A percentile compares a stretch with the other conserved stretches of the same genome.
phyloP scores from a whole-genome alignment of 2,888 invertebrate genomes.

The Hirtodrosophila trivittata region DNA sequence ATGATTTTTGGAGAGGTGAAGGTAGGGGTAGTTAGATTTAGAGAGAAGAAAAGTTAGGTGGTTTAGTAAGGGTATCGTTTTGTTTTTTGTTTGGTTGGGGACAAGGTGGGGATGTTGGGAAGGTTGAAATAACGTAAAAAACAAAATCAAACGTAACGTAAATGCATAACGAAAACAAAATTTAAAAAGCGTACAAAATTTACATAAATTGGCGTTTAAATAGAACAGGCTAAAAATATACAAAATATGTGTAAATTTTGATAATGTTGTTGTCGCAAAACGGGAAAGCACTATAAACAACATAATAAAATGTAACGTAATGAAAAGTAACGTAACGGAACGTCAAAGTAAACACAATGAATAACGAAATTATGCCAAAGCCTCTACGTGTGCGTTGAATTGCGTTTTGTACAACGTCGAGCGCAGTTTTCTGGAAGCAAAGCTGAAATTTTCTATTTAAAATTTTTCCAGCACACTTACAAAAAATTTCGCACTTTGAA shows the following conservation, averaged over 20 bases:
- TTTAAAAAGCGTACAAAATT: slow-evolving; percentile 18
- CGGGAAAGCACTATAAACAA: slow-evolving; percentile 9
- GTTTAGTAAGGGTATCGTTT: slow-evolving; percentile 41
- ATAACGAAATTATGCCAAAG: slow-evolving; percentile 22
- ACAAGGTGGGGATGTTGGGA: neutral
- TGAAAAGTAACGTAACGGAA: slow-evolving; percentile 25
- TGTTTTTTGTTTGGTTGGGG: slow-evolving; percentile 1
- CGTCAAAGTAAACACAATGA: no score
- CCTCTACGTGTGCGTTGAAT: slow-evolving; percentile 39
- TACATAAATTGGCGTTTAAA: neutral
- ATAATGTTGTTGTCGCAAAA: neutral
- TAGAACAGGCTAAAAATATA: slow-evolving; percentile 1
- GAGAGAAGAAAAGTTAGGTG: slow-evolving; percentile 65
- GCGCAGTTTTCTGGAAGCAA: slow-evolving; percentile 54
- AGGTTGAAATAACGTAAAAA: slow-evolving; percentile 28
- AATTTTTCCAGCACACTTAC: slow-evolving; percentile 64
- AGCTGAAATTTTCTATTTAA: slow-evolving; percentile 35
- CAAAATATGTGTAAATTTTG: slow-evolving; percentile 11
- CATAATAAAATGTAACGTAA: slow-evolving; percentile 19
- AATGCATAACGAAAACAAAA: slow-evolving; percentile 28
- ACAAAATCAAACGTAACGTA: slow-evolving; percentile 37
- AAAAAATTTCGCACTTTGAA: slow-evolving; percentile 37
- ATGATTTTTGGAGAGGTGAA: slow-evolving; percentile 1
- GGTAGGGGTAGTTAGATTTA: slow-evolving; percentile 41
- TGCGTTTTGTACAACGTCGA: slow-evolving; percentile 47